Base-by-base conservation (phyloP, 2,888 invertebrate species). In the Heteromyza rotundicornis region DNA sequence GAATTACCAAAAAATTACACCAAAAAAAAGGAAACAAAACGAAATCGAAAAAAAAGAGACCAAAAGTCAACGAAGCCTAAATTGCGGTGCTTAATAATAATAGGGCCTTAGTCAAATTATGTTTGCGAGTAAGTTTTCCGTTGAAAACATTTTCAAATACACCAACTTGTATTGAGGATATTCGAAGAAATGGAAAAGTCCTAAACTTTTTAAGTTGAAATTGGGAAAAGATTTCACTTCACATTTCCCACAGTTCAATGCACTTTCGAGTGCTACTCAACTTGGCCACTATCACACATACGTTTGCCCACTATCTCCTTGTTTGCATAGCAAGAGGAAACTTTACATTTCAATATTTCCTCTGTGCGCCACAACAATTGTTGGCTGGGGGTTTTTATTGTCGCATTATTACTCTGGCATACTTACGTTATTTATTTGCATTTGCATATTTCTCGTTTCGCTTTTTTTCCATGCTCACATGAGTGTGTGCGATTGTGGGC, bases 1-100 rank as follows among this genome's bases (percentile, higher is more conserved):
- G 75, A 74, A 76, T 75, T 73, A 74, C 75, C 66, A 72, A 19
- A 47, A 47, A 20, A n/a, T n/a, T 3, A 14, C 14, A 3, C 3
- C 40, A 40, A 3, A 40, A 47, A 47, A 7, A 47, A n/a, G n/a
- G n/a, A 19, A 47, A 47, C 3, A 47, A 47, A 19, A 47, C 3
- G 14, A 17, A 40, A 40, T 7, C n/a, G 14, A 7, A 40, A 8
- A 40, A n/a, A 40, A 40, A 40, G 40, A 51, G 16, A 59, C 52
- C 59, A 66, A 57, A 62, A 68, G 63, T 62, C 61, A 68, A 63
- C 65, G 63, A 63, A 59, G 62, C 63, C 63, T 59, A 65, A 68
- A 64, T 62, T 67, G 63, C 54, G 52, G 40, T 40, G 40, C 40
- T 40, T 40, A n/a, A 40, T 40, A 40, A 40, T 40, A 40, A 40